Evolutionary conservation across 1,140 invertebrate species (phyloP).

Genomic region (Drosophila nigromelanica): DNA sequence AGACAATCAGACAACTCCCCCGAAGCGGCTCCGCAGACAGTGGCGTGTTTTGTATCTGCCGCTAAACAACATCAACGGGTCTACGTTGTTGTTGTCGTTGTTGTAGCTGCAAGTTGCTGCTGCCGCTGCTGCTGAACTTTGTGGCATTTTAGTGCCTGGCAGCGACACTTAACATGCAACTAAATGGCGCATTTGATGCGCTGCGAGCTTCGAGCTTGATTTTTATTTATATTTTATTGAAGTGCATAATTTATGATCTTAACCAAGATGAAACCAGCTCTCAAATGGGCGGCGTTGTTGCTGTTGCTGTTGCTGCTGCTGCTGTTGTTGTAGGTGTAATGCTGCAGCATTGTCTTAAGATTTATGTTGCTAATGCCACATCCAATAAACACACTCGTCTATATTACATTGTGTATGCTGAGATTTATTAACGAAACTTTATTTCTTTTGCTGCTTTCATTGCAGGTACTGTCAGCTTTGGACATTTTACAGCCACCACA

Average conservation of each 20-base stretch:
- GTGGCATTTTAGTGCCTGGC: slow-evolving; percentile 72
- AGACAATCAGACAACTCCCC: slow-evolving; percentile 25
- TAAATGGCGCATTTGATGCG: slow-evolving; percentile 71
- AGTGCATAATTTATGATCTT: slow-evolving; percentile 66
- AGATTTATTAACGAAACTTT: slow-evolving; percentile 49
- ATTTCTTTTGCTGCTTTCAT: slow-evolving; percentile 75
- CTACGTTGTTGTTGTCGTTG: slow-evolving; percentile 50
- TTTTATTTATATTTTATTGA: slow-evolving; percentile 63
- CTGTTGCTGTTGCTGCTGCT: no score
- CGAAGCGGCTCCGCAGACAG: slow-evolving; percentile 37
- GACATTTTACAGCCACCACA: slow-evolving; percentile 98
- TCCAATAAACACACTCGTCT: slow-evolving; percentile 41
- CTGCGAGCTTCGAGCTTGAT: slow-evolving; percentile 47
- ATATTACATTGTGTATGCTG: slow-evolving; percentile 10
- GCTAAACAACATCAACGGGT: slow-evolving; percentile 65
- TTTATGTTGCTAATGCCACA: slow-evolving; percentile 47
- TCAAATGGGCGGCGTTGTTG: slow-evolving; percentile 2
- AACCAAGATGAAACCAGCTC: slow-evolving; percentile 15
- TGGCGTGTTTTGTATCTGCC: slow-evolving; percentile 64
- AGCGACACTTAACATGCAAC: slow-evolving; percentile 78
- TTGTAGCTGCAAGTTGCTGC: background rate
- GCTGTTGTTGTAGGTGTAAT: slow-evolving; percentile 24
- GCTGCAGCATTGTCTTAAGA: slow-evolving; percentile 37
- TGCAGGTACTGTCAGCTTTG: slow-evolving; percentile 96
- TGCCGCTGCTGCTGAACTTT: slow-evolving; percentile 37